These are phyloP conservation scores for Montipora foliosa DNA, from an alignment of 64 coral and sea anemone species.

Conservation along the genomic window DNA sequence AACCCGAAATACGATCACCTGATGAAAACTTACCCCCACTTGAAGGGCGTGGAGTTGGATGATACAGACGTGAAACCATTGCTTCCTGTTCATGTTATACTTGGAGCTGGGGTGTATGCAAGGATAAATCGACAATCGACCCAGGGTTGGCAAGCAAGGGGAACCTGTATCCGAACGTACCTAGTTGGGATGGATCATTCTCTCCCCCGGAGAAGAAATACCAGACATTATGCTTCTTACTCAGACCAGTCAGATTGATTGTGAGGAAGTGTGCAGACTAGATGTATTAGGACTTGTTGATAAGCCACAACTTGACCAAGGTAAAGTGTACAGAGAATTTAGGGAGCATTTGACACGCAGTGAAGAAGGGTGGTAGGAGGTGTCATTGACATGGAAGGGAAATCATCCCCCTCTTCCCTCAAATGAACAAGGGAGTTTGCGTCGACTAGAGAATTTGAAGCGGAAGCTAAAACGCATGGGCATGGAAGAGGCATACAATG, in stretches of 20 bases:
- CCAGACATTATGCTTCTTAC: constrained; percentile 34
- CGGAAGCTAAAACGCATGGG: too few relatives aligned
- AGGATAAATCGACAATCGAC: constrained; percentile 22
- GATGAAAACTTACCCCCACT: constrained; percentile 10
- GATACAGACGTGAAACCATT: constrained; percentile 42
- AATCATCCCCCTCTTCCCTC: too few relatives aligned
- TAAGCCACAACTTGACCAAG: too few relatives aligned
- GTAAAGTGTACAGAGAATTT: too few relatives aligned
- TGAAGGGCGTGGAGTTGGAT: constrained; percentile 50
- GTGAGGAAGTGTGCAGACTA: too few relatives aligned
- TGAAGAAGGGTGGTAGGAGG: too few relatives aligned
- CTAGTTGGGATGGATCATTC: constrained; percentile 32
- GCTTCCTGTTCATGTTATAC: constrained; percentile 54
- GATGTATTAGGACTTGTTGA: too few relatives aligned
- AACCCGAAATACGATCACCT: constrained; percentile 40
- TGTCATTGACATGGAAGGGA: too few relatives aligned
- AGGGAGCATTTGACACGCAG: too few relatives aligned
- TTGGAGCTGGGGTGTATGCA: constrained; percentile 30
- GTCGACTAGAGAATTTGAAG: too few relatives aligned
- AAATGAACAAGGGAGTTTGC: too few relatives aligned
- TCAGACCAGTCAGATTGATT: constrained; percentile 53
- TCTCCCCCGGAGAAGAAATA: constrained; percentile 44
- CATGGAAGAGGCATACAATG: too few relatives aligned
- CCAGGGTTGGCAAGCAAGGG: constrained; percentile 33
- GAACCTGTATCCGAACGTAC: constrained; percentile 31